Conservation (phyloP, 2,888 invertebrate genomes). For the Theristus sp. region DNA sequence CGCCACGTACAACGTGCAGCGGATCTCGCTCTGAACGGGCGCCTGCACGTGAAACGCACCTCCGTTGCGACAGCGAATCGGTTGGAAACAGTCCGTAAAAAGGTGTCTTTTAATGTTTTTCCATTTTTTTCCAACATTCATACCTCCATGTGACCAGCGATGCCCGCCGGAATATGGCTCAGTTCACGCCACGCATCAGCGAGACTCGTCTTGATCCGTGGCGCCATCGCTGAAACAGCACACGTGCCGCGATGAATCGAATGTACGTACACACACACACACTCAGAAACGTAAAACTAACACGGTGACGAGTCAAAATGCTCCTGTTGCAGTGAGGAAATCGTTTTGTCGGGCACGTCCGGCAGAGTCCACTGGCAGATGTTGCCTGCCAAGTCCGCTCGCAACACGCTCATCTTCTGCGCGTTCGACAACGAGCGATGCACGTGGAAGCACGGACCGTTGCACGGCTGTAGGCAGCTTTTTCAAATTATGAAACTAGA, state of each 20-base stretch:
- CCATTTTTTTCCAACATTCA: no score
- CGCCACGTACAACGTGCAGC: conserved; percentile 80
- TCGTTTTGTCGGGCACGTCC: conserved; percentile 50
- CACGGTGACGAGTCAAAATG: conserved; percentile 37
- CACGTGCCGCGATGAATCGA: not conserved
- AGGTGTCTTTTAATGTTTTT: no score
- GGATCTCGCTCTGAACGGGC: conserved; percentile 37
- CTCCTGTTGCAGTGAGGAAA: conserved; percentile 43
- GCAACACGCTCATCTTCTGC: not conserved
- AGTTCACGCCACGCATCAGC: conserved; percentile 69
- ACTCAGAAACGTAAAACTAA: conserved; percentile 16
- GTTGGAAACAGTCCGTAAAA: no score
- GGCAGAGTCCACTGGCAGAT: conserved; percentile 75
- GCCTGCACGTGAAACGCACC: no score
- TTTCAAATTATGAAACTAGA: not conserved
- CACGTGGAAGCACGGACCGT: not conserved
- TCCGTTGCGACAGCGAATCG: no score
- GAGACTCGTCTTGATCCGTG: conserved; percentile 30
- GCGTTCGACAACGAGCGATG: not conserved
- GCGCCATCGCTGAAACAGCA: not conserved
- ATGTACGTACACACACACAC: no score
- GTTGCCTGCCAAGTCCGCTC: conserved; percentile 72
- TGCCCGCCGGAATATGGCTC: conserved; percentile 70
- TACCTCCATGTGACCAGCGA: conserved; percentile 58
- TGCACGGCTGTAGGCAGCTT: not conserved